phyloP scores from a whole-genome alignment of 1,140 invertebrate genomes.

The Gonatopus flavifemur region DNA sequence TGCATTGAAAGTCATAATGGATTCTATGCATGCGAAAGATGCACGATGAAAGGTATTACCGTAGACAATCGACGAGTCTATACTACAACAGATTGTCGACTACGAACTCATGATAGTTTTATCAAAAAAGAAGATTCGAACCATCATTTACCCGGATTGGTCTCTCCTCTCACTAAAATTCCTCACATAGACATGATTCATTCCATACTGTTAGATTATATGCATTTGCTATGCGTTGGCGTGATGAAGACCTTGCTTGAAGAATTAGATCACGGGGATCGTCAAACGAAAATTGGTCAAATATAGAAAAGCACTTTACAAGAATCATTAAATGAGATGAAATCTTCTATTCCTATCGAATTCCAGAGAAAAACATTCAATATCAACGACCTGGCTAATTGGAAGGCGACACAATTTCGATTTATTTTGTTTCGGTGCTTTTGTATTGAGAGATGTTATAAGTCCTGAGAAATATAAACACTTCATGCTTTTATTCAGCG shows the following conservation, averaged over 20 bases:
- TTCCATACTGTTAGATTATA: constrained; percentile 13
- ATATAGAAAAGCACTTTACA: not conserved
- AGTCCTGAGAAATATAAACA: not conserved
- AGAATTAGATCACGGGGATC: not conserved
- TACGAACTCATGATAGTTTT: constrained; percentile 16
- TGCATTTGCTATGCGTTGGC: constrained; percentile 22
- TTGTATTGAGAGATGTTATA: not conserved
- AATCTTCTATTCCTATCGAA: not conserved
- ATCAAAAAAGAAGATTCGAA: constrained; percentile 6
- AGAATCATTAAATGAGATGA: not conserved
- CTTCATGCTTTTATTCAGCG: not conserved
- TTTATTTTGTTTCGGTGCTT: constrained; percentile 9
- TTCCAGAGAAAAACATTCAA: constrained; percentile 7
- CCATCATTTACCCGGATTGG: constrained; percentile 14
- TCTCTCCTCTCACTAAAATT: constrained; percentile 11
- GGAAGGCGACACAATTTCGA: constrained; percentile 11
- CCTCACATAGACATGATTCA: constrained; percentile 16
- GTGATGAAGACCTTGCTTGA: constrained; percentile 14
- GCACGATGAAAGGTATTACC: constrained; percentile 13
- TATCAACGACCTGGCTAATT: not conserved
- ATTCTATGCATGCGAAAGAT: constrained; percentile 25
- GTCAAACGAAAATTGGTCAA: not conserved
- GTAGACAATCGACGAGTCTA: constrained; percentile 14
- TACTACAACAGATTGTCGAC: constrained; percentile 8
- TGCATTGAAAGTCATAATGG: constrained; percentile 14